Percentiles rank a stretch among this genome's conserved stretches.
These are phyloP conservation scores for Polietes domitor DNA, from an alignment of 2,888 invertebrate species.

Conservation along the genomic window DNA sequence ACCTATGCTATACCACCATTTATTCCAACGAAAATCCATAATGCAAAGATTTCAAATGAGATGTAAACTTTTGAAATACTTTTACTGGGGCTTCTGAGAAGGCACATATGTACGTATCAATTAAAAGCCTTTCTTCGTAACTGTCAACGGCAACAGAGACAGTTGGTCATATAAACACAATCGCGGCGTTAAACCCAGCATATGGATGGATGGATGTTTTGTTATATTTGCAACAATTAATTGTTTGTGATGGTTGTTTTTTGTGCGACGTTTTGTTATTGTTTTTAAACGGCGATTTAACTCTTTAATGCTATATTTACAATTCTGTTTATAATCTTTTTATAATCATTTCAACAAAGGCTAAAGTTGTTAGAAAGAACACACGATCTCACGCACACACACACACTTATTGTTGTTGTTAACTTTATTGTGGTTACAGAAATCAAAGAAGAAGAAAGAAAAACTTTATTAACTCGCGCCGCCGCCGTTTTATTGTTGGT, in stretches of 20 bases:
- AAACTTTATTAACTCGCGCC: not conserved
- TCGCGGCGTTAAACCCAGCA: not conserved
- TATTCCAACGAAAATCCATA: conserved; percentile 17
- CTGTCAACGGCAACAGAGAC: not conserved
- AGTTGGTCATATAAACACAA: not conserved
- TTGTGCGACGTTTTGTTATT: not conserved
- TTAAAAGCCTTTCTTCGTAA: too few species aligned
- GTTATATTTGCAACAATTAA: not conserved
- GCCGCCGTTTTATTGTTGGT: not conserved
- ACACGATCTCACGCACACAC: not conserved
- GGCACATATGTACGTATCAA: too few species aligned
- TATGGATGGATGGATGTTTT: not conserved
- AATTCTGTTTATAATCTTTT: conserved; percentile 1
- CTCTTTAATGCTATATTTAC: conserved; percentile 13
- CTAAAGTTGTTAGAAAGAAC: conserved; percentile 4
- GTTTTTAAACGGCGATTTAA: not conserved
- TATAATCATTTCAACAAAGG: conserved; percentile 2
- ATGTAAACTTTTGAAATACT: too few species aligned
- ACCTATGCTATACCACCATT: conserved; percentile 31
- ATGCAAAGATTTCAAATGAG: not conserved
- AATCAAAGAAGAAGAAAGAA: not conserved
- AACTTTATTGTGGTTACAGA: not conserved
- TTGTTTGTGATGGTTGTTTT: not conserved
- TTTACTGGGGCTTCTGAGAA: too few species aligned
- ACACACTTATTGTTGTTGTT: too few species aligned